A percentile compares a stretch with the other conserved stretches of the same genome.
These are phyloP conservation scores for Nebria ingens DNA, from an alignment of 1,140 invertebrate species.

Conservation along the genomic window DNA sequence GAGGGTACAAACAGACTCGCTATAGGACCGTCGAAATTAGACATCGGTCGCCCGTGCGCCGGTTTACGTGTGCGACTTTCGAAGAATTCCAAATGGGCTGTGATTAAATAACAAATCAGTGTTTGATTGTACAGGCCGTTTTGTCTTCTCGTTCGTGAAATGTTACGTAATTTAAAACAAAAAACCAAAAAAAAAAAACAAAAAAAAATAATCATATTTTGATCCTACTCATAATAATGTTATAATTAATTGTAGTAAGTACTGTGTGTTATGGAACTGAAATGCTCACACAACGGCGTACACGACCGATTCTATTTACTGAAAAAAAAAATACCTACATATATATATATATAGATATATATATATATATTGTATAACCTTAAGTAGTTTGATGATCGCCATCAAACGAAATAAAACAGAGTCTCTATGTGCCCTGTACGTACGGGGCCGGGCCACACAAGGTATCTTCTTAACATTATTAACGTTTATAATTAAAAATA, in stretches of 20 bases:
- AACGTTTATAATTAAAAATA: not conserved
- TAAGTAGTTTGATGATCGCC: constrained; percentile 9
- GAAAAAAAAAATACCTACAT: no score
- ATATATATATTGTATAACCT: no score
- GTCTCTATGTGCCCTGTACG: not conserved
- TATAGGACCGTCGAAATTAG: constrained; percentile 13
- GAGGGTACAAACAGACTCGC: no score
- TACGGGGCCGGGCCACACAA: constrained; percentile 3
- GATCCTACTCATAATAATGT: constrained; percentile 27
- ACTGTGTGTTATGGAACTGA: constrained; percentile 26
- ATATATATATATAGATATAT: no score
- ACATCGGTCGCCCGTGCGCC: constrained; percentile 16
- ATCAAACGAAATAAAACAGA: not conserved
- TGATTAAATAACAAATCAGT: constrained; percentile 55
- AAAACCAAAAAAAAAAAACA: constrained; percentile 19
- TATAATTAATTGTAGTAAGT: constrained; percentile 24
- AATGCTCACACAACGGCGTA: constrained; percentile 19
- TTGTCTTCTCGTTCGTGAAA: constrained; percentile 42
- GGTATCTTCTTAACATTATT: constrained; percentile 5
- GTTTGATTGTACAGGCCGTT: constrained; percentile 54
- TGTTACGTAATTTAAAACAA: constrained; percentile 18
- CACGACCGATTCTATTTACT: no score
- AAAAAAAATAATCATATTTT: no score
- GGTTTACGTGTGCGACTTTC: constrained; percentile 20
- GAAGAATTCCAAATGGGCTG: constrained; percentile 58